phyloP scores from a whole-genome alignment of 1,140 invertebrate species.

The Oryzaephilus surinamensis region DNA sequence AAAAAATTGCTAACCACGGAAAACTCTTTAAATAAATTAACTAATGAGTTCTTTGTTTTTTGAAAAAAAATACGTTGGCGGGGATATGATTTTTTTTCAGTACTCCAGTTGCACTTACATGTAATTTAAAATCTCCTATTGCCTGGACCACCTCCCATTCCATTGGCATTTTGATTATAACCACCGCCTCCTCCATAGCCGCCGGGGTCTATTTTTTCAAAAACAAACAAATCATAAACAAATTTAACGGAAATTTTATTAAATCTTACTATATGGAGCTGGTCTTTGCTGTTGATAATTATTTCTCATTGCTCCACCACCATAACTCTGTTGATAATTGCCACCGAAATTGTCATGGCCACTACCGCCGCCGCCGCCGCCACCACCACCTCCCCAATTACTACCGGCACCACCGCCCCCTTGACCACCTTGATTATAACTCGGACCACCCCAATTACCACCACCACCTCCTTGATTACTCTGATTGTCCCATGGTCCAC shows the following conservation, averaged over 20 bases:
- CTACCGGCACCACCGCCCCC: slow-evolving; percentile 10
- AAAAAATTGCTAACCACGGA: too few species aligned
- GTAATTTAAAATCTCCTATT: slow-evolving; percentile 35
- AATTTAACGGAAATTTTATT: slow-evolving; percentile 9
- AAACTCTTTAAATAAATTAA: too few species aligned
- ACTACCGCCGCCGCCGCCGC: slow-evolving; percentile 45
- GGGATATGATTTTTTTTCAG: too few species aligned
- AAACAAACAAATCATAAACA: slow-evolving; percentile 15
- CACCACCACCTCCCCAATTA: slow-evolving; percentile 35
- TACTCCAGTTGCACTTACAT: slow-evolving; percentile 27
- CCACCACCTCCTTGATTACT: slow-evolving; percentile 19
- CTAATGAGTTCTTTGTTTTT: too few species aligned
- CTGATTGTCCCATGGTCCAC: slow-evolving; percentile 32
- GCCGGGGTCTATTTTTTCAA: slow-evolving; percentile 21
- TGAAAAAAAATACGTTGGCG: too few species aligned
- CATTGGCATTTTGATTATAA: slow-evolving; percentile 36
- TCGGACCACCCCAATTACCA: slow-evolving; percentile 29
- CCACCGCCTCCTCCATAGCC: slow-evolving; percentile 29
- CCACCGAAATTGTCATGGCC: slow-evolving; percentile 56
- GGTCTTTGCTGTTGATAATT: slow-evolving; percentile 53
- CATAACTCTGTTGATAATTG: slow-evolving; percentile 63
- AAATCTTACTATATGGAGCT: slow-evolving; percentile 52
- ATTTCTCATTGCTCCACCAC: slow-evolving; percentile 50
- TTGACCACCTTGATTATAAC: slow-evolving; percentile 14
- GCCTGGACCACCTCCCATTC: slow-evolving; percentile 42